These are phyloP conservation scores for Ectobius pallidus DNA, from an alignment of 2,888 invertebrate species.

Conservation along the genomic window DNA sequence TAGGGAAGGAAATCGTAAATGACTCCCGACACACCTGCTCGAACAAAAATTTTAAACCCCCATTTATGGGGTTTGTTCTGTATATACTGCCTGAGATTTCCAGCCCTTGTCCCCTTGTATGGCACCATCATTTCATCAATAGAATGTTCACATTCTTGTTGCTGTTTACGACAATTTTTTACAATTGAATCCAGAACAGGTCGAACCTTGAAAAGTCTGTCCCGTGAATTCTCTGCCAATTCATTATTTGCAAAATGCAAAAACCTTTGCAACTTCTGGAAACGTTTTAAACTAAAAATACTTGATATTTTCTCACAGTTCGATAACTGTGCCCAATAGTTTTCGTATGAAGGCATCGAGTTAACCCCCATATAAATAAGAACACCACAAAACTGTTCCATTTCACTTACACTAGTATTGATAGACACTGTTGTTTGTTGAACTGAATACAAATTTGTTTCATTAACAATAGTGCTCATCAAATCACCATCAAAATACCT, in stretches of 20 bases:
- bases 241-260: background rate
- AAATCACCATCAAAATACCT: background rate
- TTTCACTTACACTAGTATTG: background rate
- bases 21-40: background rate
- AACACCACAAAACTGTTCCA: background rate
- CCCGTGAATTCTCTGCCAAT: background rate
- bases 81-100: background rate
- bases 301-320: background rate
- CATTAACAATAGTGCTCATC: background rate
- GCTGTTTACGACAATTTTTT: background rate
- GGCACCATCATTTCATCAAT: background rate
- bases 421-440: background rate
- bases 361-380: background rate
- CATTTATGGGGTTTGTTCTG: background rate
- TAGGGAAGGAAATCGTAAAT: constrained; percentile 10
- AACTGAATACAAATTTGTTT: background rate
- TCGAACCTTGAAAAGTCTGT: background rate
- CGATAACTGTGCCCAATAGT: background rate
- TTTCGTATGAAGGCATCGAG: background rate
- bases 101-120: background rate
- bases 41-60: constrained; percentile 8
- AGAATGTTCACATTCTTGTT: constrained; percentile 1
- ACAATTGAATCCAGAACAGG: background rate
- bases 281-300: background rate
- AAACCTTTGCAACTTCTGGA: background rate